A percentile compares a stretch with the other conserved stretches of the same genome.
phyloP scores from a whole-genome alignment of 2,797 vertebrate species.

The Psittacula echo region DNA sequence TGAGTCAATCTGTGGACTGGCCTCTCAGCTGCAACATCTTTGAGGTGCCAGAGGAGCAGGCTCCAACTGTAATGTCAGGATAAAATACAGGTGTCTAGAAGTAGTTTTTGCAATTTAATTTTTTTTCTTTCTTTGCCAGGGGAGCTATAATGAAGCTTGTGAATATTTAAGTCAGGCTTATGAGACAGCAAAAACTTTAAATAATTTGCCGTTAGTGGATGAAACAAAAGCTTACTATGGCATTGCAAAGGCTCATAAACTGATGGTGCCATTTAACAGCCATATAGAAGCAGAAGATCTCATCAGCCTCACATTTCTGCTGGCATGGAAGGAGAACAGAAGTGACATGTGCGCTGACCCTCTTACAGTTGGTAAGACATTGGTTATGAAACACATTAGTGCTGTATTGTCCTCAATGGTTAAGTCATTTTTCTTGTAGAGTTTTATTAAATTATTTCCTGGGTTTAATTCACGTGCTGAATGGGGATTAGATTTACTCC shows the following conservation, averaged over 20 bases:
- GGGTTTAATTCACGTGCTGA: not conserved
- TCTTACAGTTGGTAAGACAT: constrained; percentile 75
- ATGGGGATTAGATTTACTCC: not conserved
- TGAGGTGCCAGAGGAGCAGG: not conserved
- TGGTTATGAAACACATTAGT: constrained; percentile 71
- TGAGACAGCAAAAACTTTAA: constrained; percentile 69
- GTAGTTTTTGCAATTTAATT: not conserved
- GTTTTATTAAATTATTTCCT: constrained; percentile 52
- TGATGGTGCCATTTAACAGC: constrained; percentile 74
- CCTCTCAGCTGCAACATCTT: not conserved
- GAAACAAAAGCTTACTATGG: constrained; percentile 81
- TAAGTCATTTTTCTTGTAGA: constrained; percentile 57
- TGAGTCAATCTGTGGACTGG: not conserved
- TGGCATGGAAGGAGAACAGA: constrained; percentile 81
- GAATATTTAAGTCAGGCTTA: constrained; percentile 80
- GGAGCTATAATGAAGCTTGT: constrained; percentile 78
- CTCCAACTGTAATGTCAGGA: not conserved
- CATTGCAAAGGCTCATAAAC: constrained; percentile 76
- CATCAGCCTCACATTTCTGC: constrained; percentile 70
- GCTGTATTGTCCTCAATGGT: constrained; percentile 57
- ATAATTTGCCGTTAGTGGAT: constrained; percentile 66
- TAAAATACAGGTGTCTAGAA: not conserved
- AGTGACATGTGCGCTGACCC: constrained; percentile 79
- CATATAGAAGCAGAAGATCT: constrained; percentile 66
- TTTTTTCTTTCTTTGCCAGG: constrained; percentile 77